A percentile compares a stretch with the other conserved stretches of the same genome.
These are phyloP conservation scores for Perizoma flavofasciatum DNA, from an alignment of 2,888 invertebrate species.

Conservation along the genomic window DNA sequence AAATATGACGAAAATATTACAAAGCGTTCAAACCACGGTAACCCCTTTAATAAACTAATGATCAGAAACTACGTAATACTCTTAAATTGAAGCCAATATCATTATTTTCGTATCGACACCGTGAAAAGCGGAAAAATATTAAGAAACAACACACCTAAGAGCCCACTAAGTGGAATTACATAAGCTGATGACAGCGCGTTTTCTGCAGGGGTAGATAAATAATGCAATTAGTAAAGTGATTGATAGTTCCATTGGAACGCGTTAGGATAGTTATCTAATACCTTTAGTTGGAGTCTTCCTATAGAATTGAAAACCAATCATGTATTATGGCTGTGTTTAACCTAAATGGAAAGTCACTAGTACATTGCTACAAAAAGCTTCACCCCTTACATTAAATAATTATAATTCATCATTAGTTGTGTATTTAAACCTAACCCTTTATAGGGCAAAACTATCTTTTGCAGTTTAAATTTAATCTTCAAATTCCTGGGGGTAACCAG, in stretches of 20 bases:
- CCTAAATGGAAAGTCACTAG: background rate
- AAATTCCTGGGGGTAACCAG: too few relatives aligned
- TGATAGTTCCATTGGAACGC: slow-evolving; percentile 56
- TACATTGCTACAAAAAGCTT: background rate
- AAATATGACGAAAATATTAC: too few relatives aligned
- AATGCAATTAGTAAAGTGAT: slow-evolving; percentile 74
- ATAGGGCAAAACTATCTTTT: background rate
- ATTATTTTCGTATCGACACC: slow-evolving; percentile 44
- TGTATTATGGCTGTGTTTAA: slow-evolving; percentile 5
- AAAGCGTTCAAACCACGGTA: too few relatives aligned
- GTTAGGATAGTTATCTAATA: slow-evolving; percentile 33
- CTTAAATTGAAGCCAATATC: slow-evolving; percentile 41
- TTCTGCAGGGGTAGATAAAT: slow-evolving; percentile 71
- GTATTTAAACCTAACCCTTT: too few relatives aligned
- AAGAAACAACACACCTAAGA: slow-evolving; percentile 63
- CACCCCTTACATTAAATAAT: too few relatives aligned
- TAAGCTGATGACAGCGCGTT: slow-evolving; percentile 69
- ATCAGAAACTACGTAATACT: slow-evolving; percentile 3
- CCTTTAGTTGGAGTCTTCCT: slow-evolving; percentile 11
- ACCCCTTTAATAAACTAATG: background rate
- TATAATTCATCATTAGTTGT: too few relatives aligned
- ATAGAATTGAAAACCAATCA: slow-evolving; percentile 19
- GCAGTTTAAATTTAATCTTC: background rate
- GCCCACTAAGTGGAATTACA: slow-evolving; percentile 75
- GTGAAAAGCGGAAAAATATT: slow-evolving; percentile 59